A percentile compares a stretch with the other conserved stretches of the same genome.
Conservation (phyloP, 2,113 vertebrate species). For the Cheirogaleus medius region DNA sequence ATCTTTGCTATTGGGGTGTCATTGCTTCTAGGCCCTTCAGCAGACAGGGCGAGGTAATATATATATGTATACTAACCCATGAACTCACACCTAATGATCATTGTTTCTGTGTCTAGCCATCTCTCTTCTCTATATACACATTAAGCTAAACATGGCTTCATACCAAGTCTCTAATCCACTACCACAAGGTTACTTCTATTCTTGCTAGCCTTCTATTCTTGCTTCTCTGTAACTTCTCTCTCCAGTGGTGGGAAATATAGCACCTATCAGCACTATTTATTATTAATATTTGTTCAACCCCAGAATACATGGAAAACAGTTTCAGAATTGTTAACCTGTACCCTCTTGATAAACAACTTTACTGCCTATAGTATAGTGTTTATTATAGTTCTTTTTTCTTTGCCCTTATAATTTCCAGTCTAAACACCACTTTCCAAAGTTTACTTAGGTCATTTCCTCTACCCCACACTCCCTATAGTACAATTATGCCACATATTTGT, state of each 20-base stretch:
- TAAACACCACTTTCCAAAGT: neutral
- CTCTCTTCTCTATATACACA: neutral
- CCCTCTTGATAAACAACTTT: neutral
- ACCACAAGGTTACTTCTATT: neutral
- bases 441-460: neutral
- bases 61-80: neutral
- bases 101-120: neutral
- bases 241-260: neutral
- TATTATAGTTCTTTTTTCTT: neutral
- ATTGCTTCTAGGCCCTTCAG: neutral
- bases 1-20: neutral
- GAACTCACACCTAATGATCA: neutral
- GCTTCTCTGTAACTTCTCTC: neutral
- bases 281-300: neutral
- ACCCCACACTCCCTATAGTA: neutral
- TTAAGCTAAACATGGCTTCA: neutral
- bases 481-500: neutral
- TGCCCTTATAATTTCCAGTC: neutral
- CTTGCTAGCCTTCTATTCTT: neutral
- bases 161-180: neutral
- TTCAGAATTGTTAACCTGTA: neutral
- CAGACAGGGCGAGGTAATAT: neutral
- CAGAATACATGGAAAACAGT: neutral
- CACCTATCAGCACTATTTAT: neutral
- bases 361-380: neutral